Base-by-base conservation (phyloP, 2,113 vertebrate species). In the Seriola rivoliana region DNA sequence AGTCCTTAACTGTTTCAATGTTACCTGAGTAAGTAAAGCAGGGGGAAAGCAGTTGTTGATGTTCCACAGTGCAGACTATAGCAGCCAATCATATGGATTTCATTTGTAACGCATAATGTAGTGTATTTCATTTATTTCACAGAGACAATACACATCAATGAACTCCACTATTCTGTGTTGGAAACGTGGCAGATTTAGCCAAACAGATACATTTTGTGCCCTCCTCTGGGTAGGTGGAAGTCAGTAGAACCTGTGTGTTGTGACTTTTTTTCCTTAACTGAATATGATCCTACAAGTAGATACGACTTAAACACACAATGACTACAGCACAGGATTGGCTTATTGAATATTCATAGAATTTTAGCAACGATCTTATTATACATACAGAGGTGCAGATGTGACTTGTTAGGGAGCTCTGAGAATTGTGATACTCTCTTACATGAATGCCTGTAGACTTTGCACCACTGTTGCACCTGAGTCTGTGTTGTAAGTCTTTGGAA, bases 401-500 rank as follows among this genome's bases (percentile, higher is more conserved):
- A n/a, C 34, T 52, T 9, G 59, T 73, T 36, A 38, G 57, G 50
- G n/a, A 59, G 55, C 17, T 62, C 10, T 59, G 29, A 44, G 62
- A 71, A 21, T 5, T 32, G 36, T 46, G 54, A 79, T 50, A 70
- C 62, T 38, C 21, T 71, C 38, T 65, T 11, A 3, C 8, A 76
- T 54, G 4, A 68, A 48, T 34, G 4, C 14, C 8, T 63, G 8
- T 19, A 13, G 16, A 48, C 64, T 32, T 75, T 12, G 54, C 23
- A 59, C 14, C 71, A 23, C 2, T 58, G 40, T 67, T 78, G 38
- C 60, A 59, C 19, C 16, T 60, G 57, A 32, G 10, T 66, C 32
- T 4, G 38, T 57, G 44, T 65, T 62, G 71, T 13, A 40, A 65
- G 10, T 74, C 58, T 71, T 52, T 19, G 68, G 16, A 75, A 59